Conservation (phyloP, 2,797 vertebrate species). For the Gephyroberyx darwinii region DNA sequence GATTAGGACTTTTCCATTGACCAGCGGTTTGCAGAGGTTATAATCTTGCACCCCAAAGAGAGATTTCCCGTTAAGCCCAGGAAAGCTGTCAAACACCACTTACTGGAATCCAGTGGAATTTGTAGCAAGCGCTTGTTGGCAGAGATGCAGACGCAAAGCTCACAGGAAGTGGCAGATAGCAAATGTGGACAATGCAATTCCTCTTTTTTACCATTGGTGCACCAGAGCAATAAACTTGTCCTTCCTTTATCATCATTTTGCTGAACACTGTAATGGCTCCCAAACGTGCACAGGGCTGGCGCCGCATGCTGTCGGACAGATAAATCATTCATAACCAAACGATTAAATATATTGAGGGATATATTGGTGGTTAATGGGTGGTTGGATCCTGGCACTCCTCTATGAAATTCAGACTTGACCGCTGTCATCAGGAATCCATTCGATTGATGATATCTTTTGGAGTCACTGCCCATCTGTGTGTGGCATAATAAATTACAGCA, state of each 20-base stretch:
- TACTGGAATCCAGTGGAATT: slow-evolving; percentile 79
- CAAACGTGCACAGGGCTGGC: slow-evolving; percentile 69
- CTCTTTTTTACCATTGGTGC: slow-evolving; percentile 56
- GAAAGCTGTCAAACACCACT: slow-evolving; percentile 78
- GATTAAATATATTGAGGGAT: slow-evolving; percentile 78
- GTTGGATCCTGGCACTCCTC: slow-evolving; percentile 68
- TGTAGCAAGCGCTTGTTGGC: slow-evolving; percentile 67
- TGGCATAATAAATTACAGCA: slow-evolving; percentile 58
- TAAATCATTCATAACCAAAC: slow-evolving; percentile 76
- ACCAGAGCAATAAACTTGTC: slow-evolving; percentile 69
- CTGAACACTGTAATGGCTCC: slow-evolving; percentile 72
- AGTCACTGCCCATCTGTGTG: slow-evolving; percentile 63
- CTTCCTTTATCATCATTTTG: slow-evolving; percentile 72
- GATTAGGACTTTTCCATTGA: slow-evolving; percentile 81
- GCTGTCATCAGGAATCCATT: slow-evolving; percentile 71
- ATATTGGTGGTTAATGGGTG: slow-evolving; percentile 75
- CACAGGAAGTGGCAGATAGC: slow-evolving; percentile 66
- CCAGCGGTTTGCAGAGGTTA: slow-evolving; percentile 80
- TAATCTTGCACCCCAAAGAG: slow-evolving; percentile 81
- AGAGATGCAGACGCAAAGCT: slow-evolving; percentile 48
- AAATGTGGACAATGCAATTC: slow-evolving; percentile 66
- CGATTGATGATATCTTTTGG: slow-evolving; percentile 64
- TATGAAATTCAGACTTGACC: slow-evolving; percentile 70
- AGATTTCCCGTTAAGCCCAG: slow-evolving; percentile 82
- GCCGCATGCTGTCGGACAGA: slow-evolving; percentile 68